Evolutionary conservation across 2,113 vertebrate species (phyloP).

Genomic region (Rhinopomastus cyanomelas): DNA sequence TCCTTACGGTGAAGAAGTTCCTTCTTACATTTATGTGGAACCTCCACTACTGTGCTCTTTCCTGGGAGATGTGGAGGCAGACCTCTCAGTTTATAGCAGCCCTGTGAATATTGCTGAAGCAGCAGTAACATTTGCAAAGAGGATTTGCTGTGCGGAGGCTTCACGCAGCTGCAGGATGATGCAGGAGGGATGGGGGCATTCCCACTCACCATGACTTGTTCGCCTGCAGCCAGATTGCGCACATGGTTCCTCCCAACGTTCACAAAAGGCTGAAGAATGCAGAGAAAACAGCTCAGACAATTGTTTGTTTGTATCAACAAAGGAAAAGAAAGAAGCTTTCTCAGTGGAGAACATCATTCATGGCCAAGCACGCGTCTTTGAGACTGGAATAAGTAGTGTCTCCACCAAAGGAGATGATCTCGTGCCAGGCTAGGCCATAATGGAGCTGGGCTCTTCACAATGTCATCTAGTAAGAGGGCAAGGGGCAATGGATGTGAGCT

Average conservation of each 20-base stretch:
- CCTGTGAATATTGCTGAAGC: neutral
- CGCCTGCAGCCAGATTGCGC: neutral
- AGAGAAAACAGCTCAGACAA: conserved; percentile 23
- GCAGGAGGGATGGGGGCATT: neutral
- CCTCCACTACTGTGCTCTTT: too few relatives aligned
- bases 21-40: too few relatives aligned
- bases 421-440: neutral
- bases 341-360: neutral
- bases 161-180: neutral
- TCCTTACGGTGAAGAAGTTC: too few relatives aligned
- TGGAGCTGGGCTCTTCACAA: too few relatives aligned
- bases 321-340: neutral
- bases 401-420: neutral
- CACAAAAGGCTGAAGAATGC: conserved; percentile 43
- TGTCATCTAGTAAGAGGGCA: too few relatives aligned
- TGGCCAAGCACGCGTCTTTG: neutral
- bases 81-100: neutral
- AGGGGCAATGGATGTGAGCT: too few relatives aligned
- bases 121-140: neutral
- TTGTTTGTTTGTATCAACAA: conserved; percentile 13
- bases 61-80: neutral
- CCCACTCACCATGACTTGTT: neutral
- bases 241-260: neutral
- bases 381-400: neutral
- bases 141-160: neutral